These are phyloP conservation scores for Linyphia triangularis DNA, from an alignment of 2,888 invertebrate genomes.

Conservation along the genomic window DNA sequence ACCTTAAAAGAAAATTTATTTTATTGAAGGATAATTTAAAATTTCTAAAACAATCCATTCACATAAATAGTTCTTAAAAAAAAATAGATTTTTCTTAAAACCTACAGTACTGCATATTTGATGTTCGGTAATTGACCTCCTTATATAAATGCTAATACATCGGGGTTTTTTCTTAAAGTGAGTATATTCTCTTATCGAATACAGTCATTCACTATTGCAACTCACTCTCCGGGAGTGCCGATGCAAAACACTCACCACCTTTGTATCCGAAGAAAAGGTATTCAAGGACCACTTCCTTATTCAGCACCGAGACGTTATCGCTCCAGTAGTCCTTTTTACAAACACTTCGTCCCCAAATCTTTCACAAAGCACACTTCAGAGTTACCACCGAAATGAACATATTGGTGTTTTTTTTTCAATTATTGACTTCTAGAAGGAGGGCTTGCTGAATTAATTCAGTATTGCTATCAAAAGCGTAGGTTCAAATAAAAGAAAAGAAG, in stretches of 20 bases:
- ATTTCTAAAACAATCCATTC: too few species aligned
- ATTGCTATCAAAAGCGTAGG: not conserved
- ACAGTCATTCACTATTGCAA: too few species aligned
- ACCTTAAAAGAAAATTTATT: too few species aligned
- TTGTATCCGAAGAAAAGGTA: not conserved
- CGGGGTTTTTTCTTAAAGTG: too few species aligned
- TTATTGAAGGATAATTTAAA: too few species aligned
- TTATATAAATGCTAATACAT: too few species aligned
- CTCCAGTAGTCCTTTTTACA: not conserved
- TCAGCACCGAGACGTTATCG: not conserved
- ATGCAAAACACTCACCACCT: not conserved
- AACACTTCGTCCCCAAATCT: not conserved
- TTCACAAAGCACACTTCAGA: not conserved
- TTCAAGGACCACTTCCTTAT: not conserved
- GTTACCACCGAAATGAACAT: not conserved
- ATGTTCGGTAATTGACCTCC: too few species aligned
- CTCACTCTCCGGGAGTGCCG: not conserved
- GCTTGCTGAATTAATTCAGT: conserved; percentile 9
- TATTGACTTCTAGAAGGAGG: not conserved
- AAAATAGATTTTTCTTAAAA: too few species aligned
- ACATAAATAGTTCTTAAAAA: too few species aligned
- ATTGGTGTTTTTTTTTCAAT: not conserved
- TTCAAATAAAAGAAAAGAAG: conserved; percentile 3
- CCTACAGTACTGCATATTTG: too few species aligned
- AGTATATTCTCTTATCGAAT: too few species aligned